Percentiles rank a stretch among this genome's conserved stretches.
phyloP scores from a whole-genome alignment of 2,113 vertebrate species.

The Hepsetus odoe region DNA sequence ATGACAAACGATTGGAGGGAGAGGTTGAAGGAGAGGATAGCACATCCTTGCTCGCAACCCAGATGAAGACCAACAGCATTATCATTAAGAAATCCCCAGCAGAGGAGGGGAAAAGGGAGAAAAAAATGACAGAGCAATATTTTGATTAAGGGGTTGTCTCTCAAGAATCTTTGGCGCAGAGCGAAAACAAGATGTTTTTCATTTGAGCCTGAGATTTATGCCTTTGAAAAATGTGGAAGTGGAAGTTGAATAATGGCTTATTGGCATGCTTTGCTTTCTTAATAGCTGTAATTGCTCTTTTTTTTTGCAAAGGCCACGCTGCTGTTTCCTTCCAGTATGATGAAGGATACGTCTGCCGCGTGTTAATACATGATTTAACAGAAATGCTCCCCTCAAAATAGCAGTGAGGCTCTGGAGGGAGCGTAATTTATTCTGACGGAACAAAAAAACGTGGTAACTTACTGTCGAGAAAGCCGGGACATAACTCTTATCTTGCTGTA shows the following conservation, averaged over 20 bases:
- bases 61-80: constrained; percentile 45
- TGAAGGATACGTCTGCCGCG: constrained; percentile 52
- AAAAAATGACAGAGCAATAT: constrained; percentile 43
- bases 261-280: constrained; percentile 60
- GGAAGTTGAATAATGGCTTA: constrained; percentile 59
- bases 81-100: constrained; percentile 50
- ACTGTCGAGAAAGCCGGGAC: constrained; percentile 36
- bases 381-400: constrained; percentile 44
- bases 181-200: constrained; percentile 58
- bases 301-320: constrained; percentile 45
- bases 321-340: constrained; percentile 50
- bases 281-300: constrained; percentile 61
- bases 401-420: constrained; percentile 38
- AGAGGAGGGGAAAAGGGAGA: constrained; percentile 28
- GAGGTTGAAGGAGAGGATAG: constrained; percentile 50
- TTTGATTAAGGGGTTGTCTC: constrained; percentile 61
- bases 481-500: constrained; percentile 47
- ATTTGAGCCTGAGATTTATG: constrained; percentile 57
- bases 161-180: constrained; percentile 54
- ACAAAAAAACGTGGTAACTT: constrained; percentile 44
- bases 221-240: constrained; percentile 57
- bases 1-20: constrained; percentile 51
- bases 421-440: constrained; percentile 46
- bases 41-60: constrained; percentile 30
- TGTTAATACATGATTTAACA: constrained; percentile 59